Base-by-base conservation (phyloP, 37 sponge, comb jelly and placozoan genomes). In the Halichondria panicea region DNA sequence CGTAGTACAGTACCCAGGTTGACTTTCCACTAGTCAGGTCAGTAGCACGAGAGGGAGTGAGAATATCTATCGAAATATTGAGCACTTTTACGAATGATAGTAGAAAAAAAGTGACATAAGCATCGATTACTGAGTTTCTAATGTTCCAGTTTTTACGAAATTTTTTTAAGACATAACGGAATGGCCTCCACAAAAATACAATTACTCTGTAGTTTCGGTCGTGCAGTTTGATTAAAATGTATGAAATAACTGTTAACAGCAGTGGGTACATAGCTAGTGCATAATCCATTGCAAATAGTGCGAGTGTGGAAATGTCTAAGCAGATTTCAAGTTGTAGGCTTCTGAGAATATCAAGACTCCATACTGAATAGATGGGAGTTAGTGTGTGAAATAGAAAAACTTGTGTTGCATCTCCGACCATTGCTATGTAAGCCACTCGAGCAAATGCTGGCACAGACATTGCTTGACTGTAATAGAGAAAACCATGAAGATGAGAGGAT, bases 1-100 rank as follows among this genome's bases (percentile, higher is more conserved):
- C 74, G 60, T 45, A 74, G 4, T 69, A 77, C 4, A 78, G 70
- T 33, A 70, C 73, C 63, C 33, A 63, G 1, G 27, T 33, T 35
- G 34, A 22, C 8, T 31, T 36, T 18, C 28, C 0, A 6, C 18
- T 28, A 19, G 36, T 56, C 8, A 30, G 30, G 30, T 53, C 28
- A 43, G 4, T 22, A 5, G 79, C 68, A 24, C 45, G 27, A 7
- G 50, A 22, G 8, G 56, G 56, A 33, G 35, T 30, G 4, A 71
- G 56, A 22, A 53, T 33, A 28, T 71, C 32, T 9, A 54, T 34
- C 4, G 72, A 71, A 2, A 71, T 56, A 52, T 34, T 54, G 8
- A 71, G 38, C 18, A 71, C 34, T 31, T 54, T 71, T 48, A 54
- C 55, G 22, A 54, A 71, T 4, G 72, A 71, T 12, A 71, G 55